Base-by-base conservation (phyloP, 2,113 vertebrate genomes). In the Callithrix jacchus region DNA sequence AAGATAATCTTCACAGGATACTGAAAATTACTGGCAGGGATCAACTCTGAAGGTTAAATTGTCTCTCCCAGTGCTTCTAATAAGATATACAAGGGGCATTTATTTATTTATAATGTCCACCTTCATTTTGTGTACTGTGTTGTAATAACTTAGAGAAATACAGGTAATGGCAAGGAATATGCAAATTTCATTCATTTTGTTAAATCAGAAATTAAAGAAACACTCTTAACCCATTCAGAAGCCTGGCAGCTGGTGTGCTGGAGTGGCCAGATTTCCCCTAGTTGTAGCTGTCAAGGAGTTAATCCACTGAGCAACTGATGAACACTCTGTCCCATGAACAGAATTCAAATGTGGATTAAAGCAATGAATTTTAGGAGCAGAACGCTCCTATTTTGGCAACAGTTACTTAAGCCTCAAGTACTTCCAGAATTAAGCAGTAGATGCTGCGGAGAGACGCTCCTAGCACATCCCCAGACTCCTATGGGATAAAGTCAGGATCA, bases 281-380 rank as follows among this genome's bases (percentile, higher is more conserved):
- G 2, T 17, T 32, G 49, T 6, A 23, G 11, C 27, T 12, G 6
- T 32, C 56, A 77, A 79, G 40, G 91, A 71, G 52, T 94, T 87
- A 89, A 94, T 79, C 40, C 49, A 42, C 32, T 16, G 70, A 89
- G 66, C 45, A 45, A 20, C n/a, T 3, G 35, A 56, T n/a, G 40
- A 74, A 1, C 5, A 6, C 81, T 70, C 27, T 42, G 45, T 71
- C 17, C 11, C 61, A 35, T 66, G 92, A 87, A 70, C 80, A 42
- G 87, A 95, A 93, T 94, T 92, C 81, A 89, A 42, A 88, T 93
- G 35, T 27, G 56, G 61, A 12, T 52, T 70, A 92, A 70, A 40
- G n/a, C 70, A 70, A 14, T 80, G 89, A 68, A 91, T 87, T 94
- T 84, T 68, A 91, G 74, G 27, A 93, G 47, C 49, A 49, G 58